phyloP scores from a whole-genome alignment of 2,888 invertebrate genomes.

The Neoscelio sp. region DNA sequence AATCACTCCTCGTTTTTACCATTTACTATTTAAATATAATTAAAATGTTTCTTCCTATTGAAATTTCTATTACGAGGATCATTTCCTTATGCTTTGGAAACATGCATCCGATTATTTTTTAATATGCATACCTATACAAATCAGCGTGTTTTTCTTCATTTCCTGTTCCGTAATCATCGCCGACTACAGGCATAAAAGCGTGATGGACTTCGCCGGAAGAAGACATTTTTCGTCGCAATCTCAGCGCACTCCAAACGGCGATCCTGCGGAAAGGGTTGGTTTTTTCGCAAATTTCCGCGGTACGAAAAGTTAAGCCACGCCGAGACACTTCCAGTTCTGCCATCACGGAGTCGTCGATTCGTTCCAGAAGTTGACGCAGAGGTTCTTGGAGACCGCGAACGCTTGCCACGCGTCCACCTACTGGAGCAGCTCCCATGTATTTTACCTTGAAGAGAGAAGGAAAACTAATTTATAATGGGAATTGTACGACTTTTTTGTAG shows the following conservation, averaged over 20 bases:
- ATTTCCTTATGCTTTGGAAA: slow-evolving; percentile 9
- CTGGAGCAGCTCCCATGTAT: slow-evolving; percentile 92
- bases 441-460: slow-evolving; percentile 88
- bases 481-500: too few species aligned
- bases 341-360: slow-evolving; percentile 73
- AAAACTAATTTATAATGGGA: too few species aligned
- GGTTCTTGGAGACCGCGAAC: slow-evolving; percentile 93
- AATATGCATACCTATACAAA: slow-evolving; percentile 79
- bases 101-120: not conserved
- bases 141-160: slow-evolving; percentile 85
- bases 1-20: too few species aligned
- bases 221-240: slow-evolving; percentile 84
- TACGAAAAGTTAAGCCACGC: slow-evolving; percentile 80
- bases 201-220: slow-evolving; percentile 84
- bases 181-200: slow-evolving; percentile 91
- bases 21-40: too few species aligned
- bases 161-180: slow-evolving; percentile 82
- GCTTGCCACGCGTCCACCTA: slow-evolving; percentile 92
- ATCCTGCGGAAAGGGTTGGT: slow-evolving; percentile 95
- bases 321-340: slow-evolving; percentile 81
- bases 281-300: slow-evolving; percentile 78
- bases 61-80: not conserved
- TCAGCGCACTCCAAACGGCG: slow-evolving; percentile 96
- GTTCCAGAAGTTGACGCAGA: slow-evolving; percentile 83
- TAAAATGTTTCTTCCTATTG: too few species aligned